Base-by-base conservation (phyloP, 2,113 vertebrate genomes). In the Mionectes macconnelli region DNA sequence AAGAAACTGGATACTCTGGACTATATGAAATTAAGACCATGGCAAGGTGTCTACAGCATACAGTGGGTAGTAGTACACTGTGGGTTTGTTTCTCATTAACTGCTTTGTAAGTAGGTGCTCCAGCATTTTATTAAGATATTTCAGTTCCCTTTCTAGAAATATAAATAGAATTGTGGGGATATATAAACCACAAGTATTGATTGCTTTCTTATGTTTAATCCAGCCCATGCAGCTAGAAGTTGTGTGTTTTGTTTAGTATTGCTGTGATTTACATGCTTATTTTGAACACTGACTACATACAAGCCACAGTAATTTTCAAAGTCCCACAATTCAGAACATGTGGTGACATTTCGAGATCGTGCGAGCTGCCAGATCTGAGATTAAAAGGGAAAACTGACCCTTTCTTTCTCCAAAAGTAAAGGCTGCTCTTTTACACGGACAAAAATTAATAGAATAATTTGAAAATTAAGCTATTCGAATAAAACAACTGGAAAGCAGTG, bases 291-390 rank as follows among this genome's bases (percentile, higher is more conserved):
- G 95, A 78, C 92, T 96, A 70, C 80, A 81, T 63, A 94, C 68
- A 70, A 95, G 45, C 93, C 88, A 78, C 92, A 94, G 49, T 24
- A 62, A 90, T 95, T 88, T 81, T 81, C 0, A 0, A 69, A 87
- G 89, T 60, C 86, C 76, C 90, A 50, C 95, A 92, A 93, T 92
- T 84, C 57, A 53, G 90, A 96, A 95, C 93, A 96, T 88, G 96
- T 95, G 95, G 81, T 96, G 93, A 95, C 93, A 96, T 94, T 92
- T 90, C 1, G 1, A 82, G 90, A 89, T 33, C 0, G 18, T 23
- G 73, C 1, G 10, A 94, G 83, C 66, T 89, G 80, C 88, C 96
- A 90, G 82, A 90, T 44, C 40, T 2, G 33, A 86, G 64, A 84
- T 44, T 21, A 78, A 89, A 90, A 92, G 78, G 20, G 73, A 90